Evolutionary conservation across 2,888 invertebrate genomes (phyloP).

Genomic region (Exocentrus adspersus): DNA sequence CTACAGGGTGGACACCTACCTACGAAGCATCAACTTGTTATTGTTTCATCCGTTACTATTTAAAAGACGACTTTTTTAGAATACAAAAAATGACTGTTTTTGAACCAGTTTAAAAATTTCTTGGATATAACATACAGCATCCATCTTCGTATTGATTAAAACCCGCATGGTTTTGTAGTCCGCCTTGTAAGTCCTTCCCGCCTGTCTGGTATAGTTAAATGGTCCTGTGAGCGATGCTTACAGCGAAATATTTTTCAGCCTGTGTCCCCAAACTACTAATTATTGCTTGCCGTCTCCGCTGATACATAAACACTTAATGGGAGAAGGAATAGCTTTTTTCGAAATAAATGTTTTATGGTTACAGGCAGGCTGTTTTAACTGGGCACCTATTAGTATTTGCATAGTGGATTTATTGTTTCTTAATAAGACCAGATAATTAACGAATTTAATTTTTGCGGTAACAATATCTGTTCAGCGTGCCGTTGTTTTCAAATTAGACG

Average conservation of each 20-base stretch:
- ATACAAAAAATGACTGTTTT: too few species aligned
- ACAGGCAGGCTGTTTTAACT: background rate
- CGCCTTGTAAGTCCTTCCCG: background rate
- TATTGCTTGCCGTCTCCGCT: conserved; percentile 31
- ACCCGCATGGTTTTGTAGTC: background rate
- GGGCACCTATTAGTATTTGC: too few species aligned
- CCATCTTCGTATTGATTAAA: too few species aligned
- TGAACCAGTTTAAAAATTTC: too few species aligned
- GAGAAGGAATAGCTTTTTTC: conserved; percentile 30
- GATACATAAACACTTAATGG: conserved; percentile 30
- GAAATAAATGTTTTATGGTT: conserved; percentile 20
- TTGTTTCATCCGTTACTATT: too few species aligned
- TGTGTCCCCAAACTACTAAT: conserved; percentile 33
- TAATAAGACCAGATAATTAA: too few species aligned
- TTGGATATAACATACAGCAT: too few species aligned
- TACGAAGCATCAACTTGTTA: background rate
- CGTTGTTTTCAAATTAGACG: too few species aligned
- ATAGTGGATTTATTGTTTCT: conserved; percentile 26
- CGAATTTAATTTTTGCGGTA: too few species aligned
- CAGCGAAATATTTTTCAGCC: conserved; percentile 30
- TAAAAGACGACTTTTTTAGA: too few species aligned
- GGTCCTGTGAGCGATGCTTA: conserved; percentile 10
- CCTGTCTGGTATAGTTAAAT: background rate
- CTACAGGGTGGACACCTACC: conserved; percentile 26
- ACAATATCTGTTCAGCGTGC: too few species aligned